Percentiles rank a stretch among this genome's conserved stretches.
Evolutionary conservation across 2,888 invertebrate genomes (phyloP).

Genomic region (Gastracanthus pulcherrimus): DNA sequence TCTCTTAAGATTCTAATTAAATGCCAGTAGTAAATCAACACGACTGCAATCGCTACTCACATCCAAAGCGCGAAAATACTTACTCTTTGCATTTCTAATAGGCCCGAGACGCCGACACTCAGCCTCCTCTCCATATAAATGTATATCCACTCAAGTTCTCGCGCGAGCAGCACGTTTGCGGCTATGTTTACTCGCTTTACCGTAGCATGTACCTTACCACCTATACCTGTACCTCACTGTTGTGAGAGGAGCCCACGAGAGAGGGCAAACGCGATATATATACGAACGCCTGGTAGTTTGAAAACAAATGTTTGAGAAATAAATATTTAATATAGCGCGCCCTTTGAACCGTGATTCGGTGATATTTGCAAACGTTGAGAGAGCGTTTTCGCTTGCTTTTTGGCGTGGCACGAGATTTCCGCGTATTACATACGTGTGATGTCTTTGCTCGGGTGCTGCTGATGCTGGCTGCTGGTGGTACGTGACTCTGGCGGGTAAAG

Average conservation of each 20-base stretch:
- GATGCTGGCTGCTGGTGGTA: no score
- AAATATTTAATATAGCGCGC: constrained; percentile 38
- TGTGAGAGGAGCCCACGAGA: background rate
- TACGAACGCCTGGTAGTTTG: no score
- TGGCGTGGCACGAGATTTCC: background rate
- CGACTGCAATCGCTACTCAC: background rate
- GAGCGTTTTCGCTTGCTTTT: background rate
- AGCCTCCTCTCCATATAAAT: background rate
- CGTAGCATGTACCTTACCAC: no score
- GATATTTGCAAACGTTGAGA: constrained; percentile 2
- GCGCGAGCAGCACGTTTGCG: background rate
- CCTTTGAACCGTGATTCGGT: constrained; percentile 21
- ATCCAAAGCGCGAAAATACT: background rate
- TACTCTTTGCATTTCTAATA: background rate
- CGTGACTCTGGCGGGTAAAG: background rate
- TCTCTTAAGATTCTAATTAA: background rate
- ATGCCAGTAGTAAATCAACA: background rate
- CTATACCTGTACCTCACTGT: background rate
- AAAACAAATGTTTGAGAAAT: constrained; percentile 48
- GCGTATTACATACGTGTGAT: background rate
- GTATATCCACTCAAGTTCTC: background rate
- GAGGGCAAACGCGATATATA: background rate
- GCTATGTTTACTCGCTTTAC: background rate
- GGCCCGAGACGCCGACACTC: background rate
- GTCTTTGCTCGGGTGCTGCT: no score